Evolutionary conservation across 2,113 vertebrate species (phyloP).

Genomic region (Alosa alosa): DNA sequence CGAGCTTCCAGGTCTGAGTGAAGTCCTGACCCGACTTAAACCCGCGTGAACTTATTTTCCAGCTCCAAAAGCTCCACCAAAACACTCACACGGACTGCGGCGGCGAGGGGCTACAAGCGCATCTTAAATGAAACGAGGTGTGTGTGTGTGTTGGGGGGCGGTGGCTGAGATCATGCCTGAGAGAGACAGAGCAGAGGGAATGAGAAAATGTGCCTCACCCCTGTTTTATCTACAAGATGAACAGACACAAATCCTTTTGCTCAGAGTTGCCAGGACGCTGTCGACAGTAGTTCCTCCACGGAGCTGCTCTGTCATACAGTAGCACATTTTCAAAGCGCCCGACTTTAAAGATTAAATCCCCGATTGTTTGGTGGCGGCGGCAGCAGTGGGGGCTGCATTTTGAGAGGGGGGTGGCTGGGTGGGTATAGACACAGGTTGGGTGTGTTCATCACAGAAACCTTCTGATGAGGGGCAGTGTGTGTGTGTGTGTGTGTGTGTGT

Average conservation of each 20-base stretch:
- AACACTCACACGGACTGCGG: constrained; percentile 31
- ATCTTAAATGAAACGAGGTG: constrained; percentile 1
- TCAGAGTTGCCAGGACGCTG: background rate
- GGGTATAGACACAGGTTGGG: background rate
- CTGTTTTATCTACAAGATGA: constrained; percentile 7
- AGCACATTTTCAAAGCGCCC: background rate
- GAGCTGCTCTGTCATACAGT: background rate
- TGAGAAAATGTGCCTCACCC: background rate
- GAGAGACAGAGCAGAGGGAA: background rate
- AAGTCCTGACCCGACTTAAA: constrained; percentile 44
- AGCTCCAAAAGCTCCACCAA: constrained; percentile 27
- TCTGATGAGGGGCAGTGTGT: background rate
- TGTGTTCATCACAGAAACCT: constrained; percentile 15
- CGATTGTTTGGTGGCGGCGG: background rate
- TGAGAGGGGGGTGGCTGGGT: background rate
- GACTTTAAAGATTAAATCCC: constrained; percentile 1
- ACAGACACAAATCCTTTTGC: background rate
- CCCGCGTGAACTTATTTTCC: constrained; percentile 43
- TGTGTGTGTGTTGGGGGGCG: background rate
- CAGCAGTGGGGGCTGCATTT: background rate
- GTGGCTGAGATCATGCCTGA: background rate
- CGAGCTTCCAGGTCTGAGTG: constrained; percentile 17
- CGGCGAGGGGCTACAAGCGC: background rate
- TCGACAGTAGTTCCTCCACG: background rate
- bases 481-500: constrained; percentile 15